Evolutionary conservation across 1,140 invertebrate genomes (phyloP), one percentile per base, ranked within the genome.

Genomic region (Drosophila orosa): DNA sequence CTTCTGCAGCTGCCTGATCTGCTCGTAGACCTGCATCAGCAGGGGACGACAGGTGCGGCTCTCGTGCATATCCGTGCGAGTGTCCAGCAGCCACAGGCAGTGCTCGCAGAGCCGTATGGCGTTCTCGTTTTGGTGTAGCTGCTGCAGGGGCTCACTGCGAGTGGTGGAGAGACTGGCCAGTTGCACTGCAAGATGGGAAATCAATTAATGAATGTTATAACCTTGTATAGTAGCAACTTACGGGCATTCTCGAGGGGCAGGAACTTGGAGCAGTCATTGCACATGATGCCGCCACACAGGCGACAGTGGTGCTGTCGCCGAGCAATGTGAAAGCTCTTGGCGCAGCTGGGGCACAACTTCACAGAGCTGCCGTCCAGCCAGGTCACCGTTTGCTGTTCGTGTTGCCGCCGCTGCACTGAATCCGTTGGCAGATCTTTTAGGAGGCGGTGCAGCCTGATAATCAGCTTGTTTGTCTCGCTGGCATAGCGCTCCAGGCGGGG

Each of bases 301-400:
- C 98, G 93, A 91, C 98, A 99, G 92, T 99, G 98, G 93, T 99
- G 98, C 92, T 98, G 97, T 65, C 98, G 93, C 58, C 97, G 94
- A 1, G 97, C 95, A 33, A 99, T 90, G 80, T 96, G 95, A 92
- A 99, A 99, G 48, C 94, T 94, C 91, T 95, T 95, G 5, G 97
- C 97, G 94, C 98, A 99, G 75, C 95, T 96, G 3, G 97, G 97
- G 92, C 98, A 99, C 25, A 98, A 92, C 67, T 95, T 96, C 0
- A 98, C 98, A 79, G 96, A 96, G 47, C 94, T 95, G 37, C 99
- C 98, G 92, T 98, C 96, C 56, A 98, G 93, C 99, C 99, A 99
- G 42, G 95, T 95, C 4, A 99, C 98, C 47, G 98, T 94, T 69
- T 94, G 93, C 82, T 95, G 94, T 86, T 95, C 95, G 90, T 95